These are phyloP conservation scores for Eupithecia dodoneata DNA, from an alignment of 2,888 invertebrate species.

Conservation along the genomic window DNA sequence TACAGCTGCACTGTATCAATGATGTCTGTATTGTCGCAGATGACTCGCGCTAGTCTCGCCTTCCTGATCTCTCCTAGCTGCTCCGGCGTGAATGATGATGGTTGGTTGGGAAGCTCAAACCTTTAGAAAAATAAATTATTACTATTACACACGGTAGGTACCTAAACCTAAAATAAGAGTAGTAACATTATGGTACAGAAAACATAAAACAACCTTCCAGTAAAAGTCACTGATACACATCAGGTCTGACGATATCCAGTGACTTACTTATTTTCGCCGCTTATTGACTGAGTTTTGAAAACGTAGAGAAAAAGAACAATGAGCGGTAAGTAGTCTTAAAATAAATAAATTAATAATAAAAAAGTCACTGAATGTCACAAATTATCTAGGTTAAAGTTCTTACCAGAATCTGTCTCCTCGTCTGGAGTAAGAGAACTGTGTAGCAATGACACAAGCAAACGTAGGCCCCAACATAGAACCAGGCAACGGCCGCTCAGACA, in stretches of 20 bases:
- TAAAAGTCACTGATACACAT: no score
- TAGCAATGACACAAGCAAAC: constrained; percentile 96
- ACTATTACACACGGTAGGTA: neutral
- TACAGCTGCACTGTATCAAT: constrained; percentile 96
- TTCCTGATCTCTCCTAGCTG: constrained; percentile 94
- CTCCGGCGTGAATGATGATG: constrained; percentile 94
- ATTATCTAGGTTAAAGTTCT: constrained; percentile 38
- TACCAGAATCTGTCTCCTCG: constrained; percentile 96
- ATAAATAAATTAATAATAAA: no score
- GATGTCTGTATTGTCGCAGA: constrained; percentile 96
- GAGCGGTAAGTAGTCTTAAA: neutral
- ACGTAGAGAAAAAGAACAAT: neutral
- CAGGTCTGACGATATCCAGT: neutral
- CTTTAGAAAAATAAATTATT: constrained; percentile 55
- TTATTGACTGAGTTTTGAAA: neutral
- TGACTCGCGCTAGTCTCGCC: constrained; percentile 90
- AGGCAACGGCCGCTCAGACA: constrained; percentile 94
- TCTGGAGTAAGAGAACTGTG: constrained; percentile 95
- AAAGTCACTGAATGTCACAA: no score
- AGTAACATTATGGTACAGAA: neutral
- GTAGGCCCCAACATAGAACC: constrained; percentile 97
- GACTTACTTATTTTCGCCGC: neutral
- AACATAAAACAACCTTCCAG: no score
- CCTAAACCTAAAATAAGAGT: neutral
- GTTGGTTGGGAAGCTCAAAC: constrained; percentile 95